phyloP scores from a whole-genome alignment of 2,113 vertebrate species.

The Cynocephalus volans region DNA sequence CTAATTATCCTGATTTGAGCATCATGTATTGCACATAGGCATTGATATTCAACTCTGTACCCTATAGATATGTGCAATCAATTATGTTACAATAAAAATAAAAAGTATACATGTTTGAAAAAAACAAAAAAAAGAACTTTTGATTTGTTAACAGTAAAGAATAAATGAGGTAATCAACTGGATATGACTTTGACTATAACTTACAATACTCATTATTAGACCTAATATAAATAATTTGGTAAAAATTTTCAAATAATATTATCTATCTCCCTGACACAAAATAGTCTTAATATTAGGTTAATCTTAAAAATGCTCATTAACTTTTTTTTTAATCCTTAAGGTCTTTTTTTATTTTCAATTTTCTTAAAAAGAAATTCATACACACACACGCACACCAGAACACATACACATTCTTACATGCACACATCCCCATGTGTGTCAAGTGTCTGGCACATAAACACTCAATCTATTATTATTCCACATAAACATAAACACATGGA shows the following conservation, averaged over 20 bases:
- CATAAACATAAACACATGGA: constrained; percentile 35
- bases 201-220: neutral
- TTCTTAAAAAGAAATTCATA: neutral
- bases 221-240: neutral
- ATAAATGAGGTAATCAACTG: constrained; percentile 8
- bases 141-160: constrained; percentile 5
- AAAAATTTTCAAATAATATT: constrained; percentile 31
- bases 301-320: constrained; percentile 52
- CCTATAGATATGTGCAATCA: too few relatives aligned
- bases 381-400: too few relatives aligned
- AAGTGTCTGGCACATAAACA: constrained; percentile 17
- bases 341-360: constrained; percentile 7
- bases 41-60: too few relatives aligned
- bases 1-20: too few relatives aligned
- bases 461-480: neutral
- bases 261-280: neutral
- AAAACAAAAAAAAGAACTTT: too few relatives aligned
- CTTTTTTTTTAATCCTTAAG: neutral
- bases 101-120: too few relatives aligned
- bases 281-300: constrained; percentile 43
- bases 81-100: too few relatives aligned
- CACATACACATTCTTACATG: neutral
- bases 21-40: too few relatives aligned
- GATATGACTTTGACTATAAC: neutral
- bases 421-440: neutral